Percentiles rank a stretch among this genome's conserved stretches.
phyloP scores from a whole-genome alignment of 2,113 vertebrate genomes.

The Phalacrocorax pelagicus region DNA sequence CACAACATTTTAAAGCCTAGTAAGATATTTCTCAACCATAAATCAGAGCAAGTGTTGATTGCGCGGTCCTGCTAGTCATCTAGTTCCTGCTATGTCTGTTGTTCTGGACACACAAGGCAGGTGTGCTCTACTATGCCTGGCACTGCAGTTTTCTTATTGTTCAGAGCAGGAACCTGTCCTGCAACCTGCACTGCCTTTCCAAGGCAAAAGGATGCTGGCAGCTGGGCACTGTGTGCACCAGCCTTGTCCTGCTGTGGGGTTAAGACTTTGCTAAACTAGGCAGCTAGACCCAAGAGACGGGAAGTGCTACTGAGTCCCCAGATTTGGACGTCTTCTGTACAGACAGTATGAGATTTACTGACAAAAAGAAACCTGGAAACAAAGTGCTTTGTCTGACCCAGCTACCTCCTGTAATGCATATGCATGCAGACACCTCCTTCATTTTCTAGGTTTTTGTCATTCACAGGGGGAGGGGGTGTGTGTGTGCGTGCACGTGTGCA shows the following conservation, averaged over 20 bases:
- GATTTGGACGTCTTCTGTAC: neutral
- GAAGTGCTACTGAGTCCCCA: neutral
- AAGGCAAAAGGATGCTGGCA: neutral
- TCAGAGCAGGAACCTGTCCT: neutral
- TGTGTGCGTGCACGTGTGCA: neutral
- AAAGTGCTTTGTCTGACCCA: neutral
- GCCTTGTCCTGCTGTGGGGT: neutral
- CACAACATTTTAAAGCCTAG: neutral
- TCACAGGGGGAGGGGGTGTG: neutral
- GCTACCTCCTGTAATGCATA: neutral
- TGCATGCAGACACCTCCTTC: neutral
- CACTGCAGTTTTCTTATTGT: neutral
- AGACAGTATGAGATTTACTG: neutral
- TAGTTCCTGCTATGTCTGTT: accelerated
- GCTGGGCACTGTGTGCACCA: neutral
- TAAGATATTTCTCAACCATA: neutral
- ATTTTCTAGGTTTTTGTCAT: neutral
- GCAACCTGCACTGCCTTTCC: neutral
- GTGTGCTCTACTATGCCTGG: neutral
- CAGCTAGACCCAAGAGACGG: neutral
- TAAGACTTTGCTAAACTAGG: neutral
- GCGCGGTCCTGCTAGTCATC: neutral
- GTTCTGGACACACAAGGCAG: neutral
- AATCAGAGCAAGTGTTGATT: neutral
- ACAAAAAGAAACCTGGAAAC: neutral